These are phyloP conservation scores for Microchrysa polita DNA, from an alignment of 2,888 invertebrate genomes.

Conservation along the genomic window DNA sequence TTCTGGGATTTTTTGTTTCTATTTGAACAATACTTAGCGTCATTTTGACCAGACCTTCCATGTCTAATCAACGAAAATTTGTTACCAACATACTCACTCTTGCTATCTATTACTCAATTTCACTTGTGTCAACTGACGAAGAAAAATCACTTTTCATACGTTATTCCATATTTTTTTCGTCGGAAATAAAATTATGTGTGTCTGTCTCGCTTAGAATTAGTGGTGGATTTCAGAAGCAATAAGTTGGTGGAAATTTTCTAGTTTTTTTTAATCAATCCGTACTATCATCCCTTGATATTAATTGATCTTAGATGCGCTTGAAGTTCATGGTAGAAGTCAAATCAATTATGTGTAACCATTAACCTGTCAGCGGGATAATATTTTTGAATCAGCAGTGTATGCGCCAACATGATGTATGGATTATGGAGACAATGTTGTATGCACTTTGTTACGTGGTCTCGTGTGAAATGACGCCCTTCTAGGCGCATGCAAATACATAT, in stretches of 20 bases:
- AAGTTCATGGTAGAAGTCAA: neutral
- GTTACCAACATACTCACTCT: no score
- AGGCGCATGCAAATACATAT: conserved; percentile 3
- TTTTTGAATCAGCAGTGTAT: no score
- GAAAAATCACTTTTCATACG: neutral
- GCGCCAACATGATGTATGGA: no score
- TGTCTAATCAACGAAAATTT: conserved; percentile 6
- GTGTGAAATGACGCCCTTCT: neutral
- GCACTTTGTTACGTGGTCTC: neutral
- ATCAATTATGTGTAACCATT: neutral
- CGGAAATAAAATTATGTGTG: no score
- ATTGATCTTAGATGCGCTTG: neutral
- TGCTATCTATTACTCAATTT: conserved; percentile 29
- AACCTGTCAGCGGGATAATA: no score
- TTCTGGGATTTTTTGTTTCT: conserved; percentile 6
- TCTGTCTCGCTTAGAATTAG: no score
- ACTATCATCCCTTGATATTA: no score
- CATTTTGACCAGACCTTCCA: conserved; percentile 8
- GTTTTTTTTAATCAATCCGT: no score
- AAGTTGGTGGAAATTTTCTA: no score
- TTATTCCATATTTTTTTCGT: no score
- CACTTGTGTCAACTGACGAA: neutral
- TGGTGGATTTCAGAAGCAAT: no score
- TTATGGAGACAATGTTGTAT: neutral
- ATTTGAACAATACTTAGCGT: conserved; percentile 27